phyloP scores from a whole-genome alignment of 2,113 vertebrate genomes.

The Boleophthalmus pectinirostris region DNA sequence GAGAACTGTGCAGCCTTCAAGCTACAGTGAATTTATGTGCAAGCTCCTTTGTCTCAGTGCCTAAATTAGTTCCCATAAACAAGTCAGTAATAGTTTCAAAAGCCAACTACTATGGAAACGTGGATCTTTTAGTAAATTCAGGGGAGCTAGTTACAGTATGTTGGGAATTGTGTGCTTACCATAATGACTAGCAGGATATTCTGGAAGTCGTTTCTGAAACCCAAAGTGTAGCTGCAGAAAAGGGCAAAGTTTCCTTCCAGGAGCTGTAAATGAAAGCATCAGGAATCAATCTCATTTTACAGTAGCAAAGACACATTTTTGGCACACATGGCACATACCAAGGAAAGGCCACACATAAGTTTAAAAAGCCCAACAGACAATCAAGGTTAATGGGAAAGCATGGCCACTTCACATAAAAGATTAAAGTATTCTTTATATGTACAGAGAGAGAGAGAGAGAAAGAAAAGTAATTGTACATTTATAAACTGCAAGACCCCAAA shows the following conservation, averaged over 20 bases:
- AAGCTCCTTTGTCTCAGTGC: slow-evolving; percentile 35
- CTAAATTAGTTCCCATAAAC: slow-evolving; percentile 23
- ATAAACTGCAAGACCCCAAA: not conserved
- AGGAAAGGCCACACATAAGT: not conserved
- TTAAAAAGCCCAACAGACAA: not conserved
- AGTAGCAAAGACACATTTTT: not conserved
- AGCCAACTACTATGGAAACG: slow-evolving; percentile 20
- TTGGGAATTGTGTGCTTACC: slow-evolving; percentile 73
- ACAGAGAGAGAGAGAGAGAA: too few species aligned
- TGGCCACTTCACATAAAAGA: not conserved
- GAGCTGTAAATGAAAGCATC: slow-evolving; percentile 75
- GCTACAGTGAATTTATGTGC: slow-evolving; percentile 43
- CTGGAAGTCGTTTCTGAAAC: slow-evolving; percentile 92
- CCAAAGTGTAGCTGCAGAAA: slow-evolving; percentile 92
- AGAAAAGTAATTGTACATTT: not conserved
- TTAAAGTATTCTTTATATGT: not conserved
- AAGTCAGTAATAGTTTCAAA: slow-evolving; percentile 5
- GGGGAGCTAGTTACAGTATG: slow-evolving; percentile 6
- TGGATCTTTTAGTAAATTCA: slow-evolving; percentile 5
- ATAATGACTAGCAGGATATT: slow-evolving; percentile 96
- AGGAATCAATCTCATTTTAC: not conserved
- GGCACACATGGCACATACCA: not conserved
- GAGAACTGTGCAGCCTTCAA: slow-evolving; percentile 31
- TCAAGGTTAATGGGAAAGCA: not conserved
- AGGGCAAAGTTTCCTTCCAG: slow-evolving; percentile 97